Evolutionary conservation across 35 echinoderm and acorn worm genomes (phyloP), one percentile per base, ranked within the genome.

Genomic region (Heliocidaris tuberculata): DNA sequence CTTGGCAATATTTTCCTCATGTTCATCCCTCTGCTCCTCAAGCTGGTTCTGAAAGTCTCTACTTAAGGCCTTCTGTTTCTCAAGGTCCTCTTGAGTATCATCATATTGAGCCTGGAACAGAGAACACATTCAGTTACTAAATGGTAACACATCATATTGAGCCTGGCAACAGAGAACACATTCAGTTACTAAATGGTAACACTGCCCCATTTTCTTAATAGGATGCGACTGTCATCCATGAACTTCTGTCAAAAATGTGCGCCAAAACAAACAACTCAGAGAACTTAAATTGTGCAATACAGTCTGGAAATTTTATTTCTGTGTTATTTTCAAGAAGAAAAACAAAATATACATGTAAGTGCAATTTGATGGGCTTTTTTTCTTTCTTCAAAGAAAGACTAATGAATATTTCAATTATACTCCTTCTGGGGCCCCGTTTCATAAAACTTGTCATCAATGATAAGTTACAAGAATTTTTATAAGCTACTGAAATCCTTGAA

Each of bases 21-120:
- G 94, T 70, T 95, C 94, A 24, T 91, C 65, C 27, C 85, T 90
- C 32, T 91, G 32, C 90, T 90, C 56, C 94, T 95, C 94, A 59
- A 54, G 50, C 24, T 92, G 94, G 21, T 59, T 88, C 50, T 91
- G 86, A 3, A 65, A 50, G 48, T 95, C 87, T 19, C 94, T 95
- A 31, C 56, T 61, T 65, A 65, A 27, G 87, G 49, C 48, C 32
- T 95, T 95, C 4, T 91, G 86, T 1, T 92, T 31, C 31, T 95
- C 94, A 24, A 92, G 90, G 17, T 95, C 94, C 49, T 95, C 86
- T 78, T 92, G 65, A 27, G 70, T 92, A 47, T 95, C 94, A 30
- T 95, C 87, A 85, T 92, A 59, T 47, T 95, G 94, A 30, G 94
- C 49, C 94, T 95, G 94, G 42, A 56, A 50, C 24, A 92, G 17